These are phyloP conservation scores for Iguana delicatissima DNA, from an alignment of 2,797 vertebrate genomes.

Conservation along the genomic window DNA sequence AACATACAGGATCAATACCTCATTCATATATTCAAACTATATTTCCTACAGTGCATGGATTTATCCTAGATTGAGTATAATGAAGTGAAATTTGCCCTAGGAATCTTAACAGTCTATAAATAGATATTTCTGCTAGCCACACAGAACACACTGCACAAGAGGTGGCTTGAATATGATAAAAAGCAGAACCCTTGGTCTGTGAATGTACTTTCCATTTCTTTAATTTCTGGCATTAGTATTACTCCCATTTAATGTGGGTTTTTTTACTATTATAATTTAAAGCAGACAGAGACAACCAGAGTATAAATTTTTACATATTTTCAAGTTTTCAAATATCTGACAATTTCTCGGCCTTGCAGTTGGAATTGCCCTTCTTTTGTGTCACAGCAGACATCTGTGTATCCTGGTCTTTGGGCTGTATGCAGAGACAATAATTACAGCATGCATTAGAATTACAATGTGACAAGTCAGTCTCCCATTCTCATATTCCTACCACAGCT, in stretches of 20 bases:
- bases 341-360: conserved; percentile 19
- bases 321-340: conserved; percentile 25
- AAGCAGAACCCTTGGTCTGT: conserved; percentile 56
- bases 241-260: conserved; percentile 43
- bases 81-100: conserved; percentile 13
- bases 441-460: conserved; percentile 45
- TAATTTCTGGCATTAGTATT: conserved; percentile 59
- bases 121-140: conserved; percentile 59
- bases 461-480: conserved; percentile 46
- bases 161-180: conserved; percentile 45
- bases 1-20: background rate
- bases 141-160: conserved; percentile 11
- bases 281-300: conserved; percentile 52
- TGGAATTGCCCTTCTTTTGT: conserved; percentile 38
- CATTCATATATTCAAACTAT: background rate
- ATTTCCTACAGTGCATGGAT: background rate
- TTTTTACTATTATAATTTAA: conserved; percentile 32
- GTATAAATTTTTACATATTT: background rate
- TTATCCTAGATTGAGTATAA: background rate
- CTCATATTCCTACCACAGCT: conserved; percentile 56
- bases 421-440: conserved; percentile 43
- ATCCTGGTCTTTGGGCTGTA: background rate
- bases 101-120: conserved; percentile 56
- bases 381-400: conserved; percentile 35
- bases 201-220: conserved; percentile 65